Conservation (phyloP, 2,888 invertebrate species). For the Drosophila putrida region DNA sequence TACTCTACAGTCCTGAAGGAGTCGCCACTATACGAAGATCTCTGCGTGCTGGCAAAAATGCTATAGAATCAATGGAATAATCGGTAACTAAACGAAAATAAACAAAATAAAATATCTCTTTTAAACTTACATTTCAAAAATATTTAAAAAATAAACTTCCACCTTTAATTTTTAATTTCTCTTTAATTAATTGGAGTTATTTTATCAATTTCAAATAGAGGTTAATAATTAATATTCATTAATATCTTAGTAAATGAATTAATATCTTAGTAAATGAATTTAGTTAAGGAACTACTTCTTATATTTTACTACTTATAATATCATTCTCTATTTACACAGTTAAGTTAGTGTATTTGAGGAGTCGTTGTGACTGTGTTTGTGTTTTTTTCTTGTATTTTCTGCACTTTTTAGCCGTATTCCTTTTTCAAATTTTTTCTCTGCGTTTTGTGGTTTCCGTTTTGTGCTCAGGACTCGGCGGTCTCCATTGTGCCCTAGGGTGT, state of each 20-base stretch:
- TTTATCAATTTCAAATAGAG: too few relatives aligned
- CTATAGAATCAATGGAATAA: too few relatives aligned
- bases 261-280: too few relatives aligned
- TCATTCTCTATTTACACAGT: not conserved
- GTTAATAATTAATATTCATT: too few relatives aligned
- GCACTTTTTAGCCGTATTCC: constrained; percentile 19
- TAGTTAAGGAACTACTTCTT: not conserved
- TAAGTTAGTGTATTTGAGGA: not conserved
- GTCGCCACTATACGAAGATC: not conserved
- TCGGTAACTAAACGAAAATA: not conserved
- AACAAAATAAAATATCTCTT: too few relatives aligned
- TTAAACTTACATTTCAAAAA: too few relatives aligned
- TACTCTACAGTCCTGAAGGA: not conserved
- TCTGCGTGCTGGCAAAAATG: too few relatives aligned
- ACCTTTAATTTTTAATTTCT: too few relatives aligned
- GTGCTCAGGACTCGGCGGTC: constrained; percentile 10
- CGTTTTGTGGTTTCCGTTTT: constrained; percentile 73
- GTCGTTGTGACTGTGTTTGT: not conserved
- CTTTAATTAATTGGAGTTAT: too few relatives aligned
- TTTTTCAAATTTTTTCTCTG: constrained; percentile 23
- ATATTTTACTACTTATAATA: not conserved
- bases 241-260: too few relatives aligned
- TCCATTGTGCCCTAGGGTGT: constrained; percentile 46
- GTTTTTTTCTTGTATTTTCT: constrained; percentile 22
- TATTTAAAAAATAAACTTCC: too few relatives aligned